Evolutionary conservation across 2,888 invertebrate species (phyloP).

Genomic region (Papilio gigon): DNA sequence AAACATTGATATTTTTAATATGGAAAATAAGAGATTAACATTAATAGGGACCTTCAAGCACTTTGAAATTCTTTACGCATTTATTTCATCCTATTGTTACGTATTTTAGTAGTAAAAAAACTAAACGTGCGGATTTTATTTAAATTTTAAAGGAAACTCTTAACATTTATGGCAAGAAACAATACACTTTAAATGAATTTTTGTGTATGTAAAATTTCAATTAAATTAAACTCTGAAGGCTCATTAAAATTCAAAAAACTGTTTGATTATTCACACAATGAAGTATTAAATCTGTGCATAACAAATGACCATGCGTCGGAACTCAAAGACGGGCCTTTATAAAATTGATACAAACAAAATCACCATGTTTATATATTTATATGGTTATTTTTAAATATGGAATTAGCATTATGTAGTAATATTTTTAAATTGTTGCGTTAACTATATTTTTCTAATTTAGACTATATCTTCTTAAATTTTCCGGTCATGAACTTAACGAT

Average conservation of each 20-base stretch:
- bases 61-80: neutral
- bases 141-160: neutral
- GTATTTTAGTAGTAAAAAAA: neutral
- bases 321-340: neutral
- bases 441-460: neutral
- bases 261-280: constrained; percentile 6
- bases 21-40: neutral
- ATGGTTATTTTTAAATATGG: too few species aligned
- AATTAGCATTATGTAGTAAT: too few species aligned
- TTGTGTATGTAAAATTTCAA: neutral
- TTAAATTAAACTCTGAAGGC: neutral
- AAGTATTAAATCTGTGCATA: neutral
- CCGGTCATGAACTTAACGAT: neutral
- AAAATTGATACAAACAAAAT: neutral
- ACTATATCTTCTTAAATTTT: neutral
- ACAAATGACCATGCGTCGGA: neutral
- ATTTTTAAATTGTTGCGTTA: neutral
- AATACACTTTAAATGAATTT: neutral
- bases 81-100: neutral
- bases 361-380: too few species aligned
- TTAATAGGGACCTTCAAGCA: neutral
- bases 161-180: neutral
- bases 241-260: constrained; percentile 8
- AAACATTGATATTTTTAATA: too few species aligned
- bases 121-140: neutral